Percentiles rank a stretch among this genome's conserved stretches.
These are phyloP conservation scores for Scotopteryx bipunctaria DNA, from an alignment of 2,888 invertebrate genomes.

Conservation along the genomic window DNA sequence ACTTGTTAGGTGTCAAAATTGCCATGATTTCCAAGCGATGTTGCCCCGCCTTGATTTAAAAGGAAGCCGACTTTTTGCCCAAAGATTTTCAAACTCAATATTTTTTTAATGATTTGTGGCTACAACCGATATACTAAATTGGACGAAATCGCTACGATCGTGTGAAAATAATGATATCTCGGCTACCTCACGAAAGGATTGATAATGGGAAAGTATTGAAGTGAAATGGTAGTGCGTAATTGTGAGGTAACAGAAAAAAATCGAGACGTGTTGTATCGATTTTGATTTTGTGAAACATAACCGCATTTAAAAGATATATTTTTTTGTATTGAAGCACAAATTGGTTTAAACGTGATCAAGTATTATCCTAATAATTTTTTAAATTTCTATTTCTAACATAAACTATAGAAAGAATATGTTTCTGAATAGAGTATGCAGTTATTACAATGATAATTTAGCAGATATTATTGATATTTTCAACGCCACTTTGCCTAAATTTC, in stretches of 20 bases:
- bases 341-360: too few relatives aligned
- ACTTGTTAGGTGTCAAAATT: conserved; percentile 82
- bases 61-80: conserved; percentile 78
- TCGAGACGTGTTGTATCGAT: not conserved
- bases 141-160: conserved; percentile 71
- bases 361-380: too few relatives aligned
- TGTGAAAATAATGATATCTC: conserved; percentile 70
- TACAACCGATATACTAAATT: conserved; percentile 77
- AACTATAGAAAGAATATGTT: too few relatives aligned
- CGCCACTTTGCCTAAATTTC: too few relatives aligned
- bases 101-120: conserved; percentile 80
- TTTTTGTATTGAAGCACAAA: too few relatives aligned
- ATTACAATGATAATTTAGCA: too few relatives aligned
- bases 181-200: conserved; percentile 39
- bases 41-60: conserved; percentile 68
- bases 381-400: too few relatives aligned
- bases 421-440: too few relatives aligned
- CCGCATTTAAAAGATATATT: not conserved
- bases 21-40: conserved; percentile 75
- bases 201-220: conserved; percentile 12
- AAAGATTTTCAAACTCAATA: conserved; percentile 63
- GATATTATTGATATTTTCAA: too few relatives aligned
- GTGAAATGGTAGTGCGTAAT: conserved; percentile 6
- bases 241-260: conserved; percentile 8
- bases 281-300: not conserved